Evolutionary conservation across 1,140 invertebrate genomes (phyloP).

Genomic region (Dinoponera quadriceps): DNA sequence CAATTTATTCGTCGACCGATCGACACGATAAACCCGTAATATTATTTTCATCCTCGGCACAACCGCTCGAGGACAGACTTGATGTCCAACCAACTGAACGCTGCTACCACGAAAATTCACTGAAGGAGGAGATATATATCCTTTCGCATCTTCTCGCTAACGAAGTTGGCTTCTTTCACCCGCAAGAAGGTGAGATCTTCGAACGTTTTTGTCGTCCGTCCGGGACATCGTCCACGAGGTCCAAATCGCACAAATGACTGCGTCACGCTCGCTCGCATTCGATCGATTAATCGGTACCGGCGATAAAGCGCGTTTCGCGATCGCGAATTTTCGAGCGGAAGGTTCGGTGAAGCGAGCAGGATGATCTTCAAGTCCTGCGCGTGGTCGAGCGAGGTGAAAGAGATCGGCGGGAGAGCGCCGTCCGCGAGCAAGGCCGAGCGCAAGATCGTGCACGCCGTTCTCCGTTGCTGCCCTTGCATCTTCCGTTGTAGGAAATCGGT

Average conservation of each 20-base stretch:
- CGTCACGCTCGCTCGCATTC: background rate
- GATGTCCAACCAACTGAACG: too few relatives aligned
- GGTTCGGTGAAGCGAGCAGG: slow-evolving; percentile 15
- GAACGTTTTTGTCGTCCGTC: too few relatives aligned
- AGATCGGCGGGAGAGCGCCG: slow-evolving; percentile 13
- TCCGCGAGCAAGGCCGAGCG: slow-evolving; percentile 42
- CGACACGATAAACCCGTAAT: too few relatives aligned
- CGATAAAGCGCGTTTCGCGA: background rate
- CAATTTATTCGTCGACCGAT: too few relatives aligned
- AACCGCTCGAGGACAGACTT: too few relatives aligned
- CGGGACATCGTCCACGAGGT: too few relatives aligned
- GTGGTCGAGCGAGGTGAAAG: slow-evolving; percentile 73
- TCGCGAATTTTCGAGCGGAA: slow-evolving; percentile 39
- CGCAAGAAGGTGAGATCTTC: too few relatives aligned
- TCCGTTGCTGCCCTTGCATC: slow-evolving; percentile 83
- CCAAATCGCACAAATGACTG: background rate
- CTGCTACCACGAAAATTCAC: too few relatives aligned
- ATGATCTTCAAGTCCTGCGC: slow-evolving; percentile 83
- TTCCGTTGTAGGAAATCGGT: slow-evolving; percentile 81
- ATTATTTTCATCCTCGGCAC: too few relatives aligned
- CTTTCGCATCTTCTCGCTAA: too few relatives aligned
- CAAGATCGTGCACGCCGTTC: slow-evolving; percentile 75
- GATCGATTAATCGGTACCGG: background rate
- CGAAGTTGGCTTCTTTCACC: too few relatives aligned
- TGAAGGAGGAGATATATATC: too few relatives aligned